A percentile compares a stretch with the other conserved stretches of the same genome.
These are phyloP conservation scores for Crocidura indochinensis DNA, from an alignment of 2,797 vertebrate genomes.

Conservation along the genomic window DNA sequence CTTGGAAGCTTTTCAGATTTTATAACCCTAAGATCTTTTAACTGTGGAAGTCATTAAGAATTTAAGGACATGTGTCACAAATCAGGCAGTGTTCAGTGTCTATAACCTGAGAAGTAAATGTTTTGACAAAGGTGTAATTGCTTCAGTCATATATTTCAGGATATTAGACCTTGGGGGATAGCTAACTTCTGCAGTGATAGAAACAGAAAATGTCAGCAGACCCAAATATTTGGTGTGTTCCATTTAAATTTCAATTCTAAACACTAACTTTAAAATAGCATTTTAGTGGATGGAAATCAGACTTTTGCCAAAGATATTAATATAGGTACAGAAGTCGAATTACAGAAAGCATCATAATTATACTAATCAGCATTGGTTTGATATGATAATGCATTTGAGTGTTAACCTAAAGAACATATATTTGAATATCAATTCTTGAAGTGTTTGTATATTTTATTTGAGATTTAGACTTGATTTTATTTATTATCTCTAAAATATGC, in stretches of 20 bases:
- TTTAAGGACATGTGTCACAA: not conserved
- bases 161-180: not conserved
- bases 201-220: not conserved
- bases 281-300: not conserved
- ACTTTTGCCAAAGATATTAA: too few species aligned
- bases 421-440: too few species aligned
- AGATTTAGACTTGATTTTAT: too few species aligned
- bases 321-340: too few species aligned
- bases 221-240: not conserved
- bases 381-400: too few species aligned
- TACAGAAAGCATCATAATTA: too few species aligned
- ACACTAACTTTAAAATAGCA: not conserved
- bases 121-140: not conserved
- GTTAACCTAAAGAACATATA: too few species aligned
- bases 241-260: not conserved
- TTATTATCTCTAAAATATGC: too few species aligned
- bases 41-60: not conserved
- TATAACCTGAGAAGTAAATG: not conserved
- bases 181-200: not conserved
- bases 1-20: not conserved
- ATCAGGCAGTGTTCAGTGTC: not conserved
- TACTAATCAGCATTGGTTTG: too few species aligned
- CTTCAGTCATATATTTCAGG: not conserved
- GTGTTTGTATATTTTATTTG: too few species aligned
- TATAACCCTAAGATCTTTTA: not conserved